These are phyloP conservation scores for Australoheros scitulus DNA, from an alignment of 2,113 vertebrate genomes.

Conservation along the genomic window DNA sequence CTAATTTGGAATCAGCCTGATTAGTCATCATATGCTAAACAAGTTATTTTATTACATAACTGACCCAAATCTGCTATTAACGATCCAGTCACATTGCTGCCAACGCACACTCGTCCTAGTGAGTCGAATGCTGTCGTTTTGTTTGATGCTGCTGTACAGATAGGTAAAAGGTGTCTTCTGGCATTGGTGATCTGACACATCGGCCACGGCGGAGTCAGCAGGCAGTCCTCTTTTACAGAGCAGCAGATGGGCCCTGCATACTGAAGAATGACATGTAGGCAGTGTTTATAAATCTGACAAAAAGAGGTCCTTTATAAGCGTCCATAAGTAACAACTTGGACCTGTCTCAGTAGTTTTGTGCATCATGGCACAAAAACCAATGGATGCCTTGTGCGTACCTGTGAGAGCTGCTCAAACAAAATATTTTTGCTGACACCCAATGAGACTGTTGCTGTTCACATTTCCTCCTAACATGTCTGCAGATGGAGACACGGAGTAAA, in stretches of 20 bases:
- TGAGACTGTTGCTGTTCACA: background rate
- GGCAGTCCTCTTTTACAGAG: background rate
- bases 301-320: background rate
- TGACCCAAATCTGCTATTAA: background rate
- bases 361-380: background rate
- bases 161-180: background rate
- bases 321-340: background rate
- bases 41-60: background rate
- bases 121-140: background rate
- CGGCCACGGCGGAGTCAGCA: background rate
- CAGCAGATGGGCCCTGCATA: background rate
- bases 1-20: background rate
- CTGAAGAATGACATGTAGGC: background rate
- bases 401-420: too few relatives aligned
- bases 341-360: background rate
- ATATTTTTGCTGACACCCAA: background rate
- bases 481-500: background rate
- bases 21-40: conserved; percentile 1
- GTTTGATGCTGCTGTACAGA: background rate
- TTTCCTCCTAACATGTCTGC: background rate
- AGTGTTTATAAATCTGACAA: background rate
- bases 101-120: background rate
- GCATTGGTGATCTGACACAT: background rate
- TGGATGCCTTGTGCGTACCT: background rate
- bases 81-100: background rate